These are phyloP conservation scores for Myiotriccus ornatus DNA, from an alignment of 2,797 vertebrate species.

Conservation along the genomic window DNA sequence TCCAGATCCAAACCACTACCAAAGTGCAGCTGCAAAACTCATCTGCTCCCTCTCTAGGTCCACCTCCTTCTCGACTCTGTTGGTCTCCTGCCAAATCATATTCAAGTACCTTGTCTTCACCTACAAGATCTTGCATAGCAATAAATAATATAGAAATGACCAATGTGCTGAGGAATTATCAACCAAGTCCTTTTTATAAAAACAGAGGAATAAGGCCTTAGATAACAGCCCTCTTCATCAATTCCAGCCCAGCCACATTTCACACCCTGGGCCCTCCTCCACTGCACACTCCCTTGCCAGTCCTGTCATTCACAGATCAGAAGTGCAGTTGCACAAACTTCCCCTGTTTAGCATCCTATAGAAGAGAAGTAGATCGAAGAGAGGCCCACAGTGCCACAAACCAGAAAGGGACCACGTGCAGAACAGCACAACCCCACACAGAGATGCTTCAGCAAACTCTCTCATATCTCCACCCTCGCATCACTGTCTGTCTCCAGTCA, in stretches of 20 bases:
- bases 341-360: neutral
- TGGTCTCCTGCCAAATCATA: neutral
- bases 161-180: neutral
- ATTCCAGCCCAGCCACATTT: neutral
- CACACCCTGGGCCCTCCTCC: neutral
- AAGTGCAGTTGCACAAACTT: neutral
- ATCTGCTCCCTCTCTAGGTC: neutral
- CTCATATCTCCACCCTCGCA: neutral
- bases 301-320: neutral
- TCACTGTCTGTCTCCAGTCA: accelerated
- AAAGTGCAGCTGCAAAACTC: conserved; percentile 24
- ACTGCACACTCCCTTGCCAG: neutral
- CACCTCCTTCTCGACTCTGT: neutral
- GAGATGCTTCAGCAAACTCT: neutral
- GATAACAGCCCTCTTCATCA: neutral
- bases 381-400: neutral
- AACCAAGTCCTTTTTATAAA: neutral
- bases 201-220: neutral
- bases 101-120: conserved; percentile 9
- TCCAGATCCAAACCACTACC: neutral
- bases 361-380: neutral
- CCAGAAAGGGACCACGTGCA: neutral
- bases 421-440: neutral
- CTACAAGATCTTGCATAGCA: neutral
- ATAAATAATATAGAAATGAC: neutral